Base-by-base conservation (phyloP, 2,888 invertebrate genomes). In the Amphimallon solstitiale region DNA sequence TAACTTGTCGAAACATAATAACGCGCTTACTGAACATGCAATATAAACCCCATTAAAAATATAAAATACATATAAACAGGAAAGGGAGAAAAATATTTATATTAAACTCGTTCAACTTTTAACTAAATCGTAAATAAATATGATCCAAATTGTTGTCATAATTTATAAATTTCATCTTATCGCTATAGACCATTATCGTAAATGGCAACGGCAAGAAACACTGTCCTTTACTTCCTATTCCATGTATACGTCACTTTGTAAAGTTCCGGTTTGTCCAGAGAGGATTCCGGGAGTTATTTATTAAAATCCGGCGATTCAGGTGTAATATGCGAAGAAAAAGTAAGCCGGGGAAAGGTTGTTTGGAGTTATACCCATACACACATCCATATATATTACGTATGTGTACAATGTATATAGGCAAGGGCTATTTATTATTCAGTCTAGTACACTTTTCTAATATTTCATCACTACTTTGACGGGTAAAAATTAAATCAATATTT, bases 121-220 rank as follows among this genome's bases (percentile, higher is more conserved):
- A 46, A 21, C 21, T 14, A 1, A n/a, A 6, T 40, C 40, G 19
- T 46, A 46, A 46, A 46, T 46, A 46, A 7, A 46, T 19, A 46
- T 46, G 34, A 49, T 4, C 29, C 7, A 15, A 29, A 49, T 29
- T 34, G 49, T 17, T 17, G 10, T 35, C 10, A 35, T 35, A 51
- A 35, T 51, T 51, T 51, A 51, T 51, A 51, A 35, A 35, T 51
- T 35, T 51, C 51, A 51, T 51, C 51, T 17, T 51, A 37, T 51
- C 51, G 35, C 9, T 1, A 17, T 34, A 1, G 10, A 9, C 51
- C n/a, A 51, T 51, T 51, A 51, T 51, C 51, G 35, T 51, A 51
- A 51, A 35, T 35, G 51, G 34, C 51, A 51, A 10, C 35, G 35
- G 9, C 35, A 14, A 49, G 48, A 49, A 35, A 17, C 34, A 51